These are phyloP conservation scores for Dermatemys mawii DNA, from an alignment of 2,113 vertebrate species.

Conservation along the genomic window DNA sequence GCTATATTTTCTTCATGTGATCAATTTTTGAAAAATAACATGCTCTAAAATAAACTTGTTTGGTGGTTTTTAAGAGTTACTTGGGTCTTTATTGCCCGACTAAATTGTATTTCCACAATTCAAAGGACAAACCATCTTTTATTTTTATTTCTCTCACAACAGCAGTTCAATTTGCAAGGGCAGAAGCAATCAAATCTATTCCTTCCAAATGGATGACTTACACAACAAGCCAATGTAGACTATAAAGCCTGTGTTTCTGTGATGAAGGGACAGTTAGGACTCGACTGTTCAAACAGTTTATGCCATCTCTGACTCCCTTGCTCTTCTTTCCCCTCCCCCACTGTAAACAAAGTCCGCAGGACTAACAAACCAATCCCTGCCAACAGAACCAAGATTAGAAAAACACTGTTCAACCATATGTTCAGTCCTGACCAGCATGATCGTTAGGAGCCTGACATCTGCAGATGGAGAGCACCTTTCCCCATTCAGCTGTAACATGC, in stretches of 20 bases:
- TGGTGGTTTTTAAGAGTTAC: not conserved
- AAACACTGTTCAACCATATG: constrained; percentile 58
- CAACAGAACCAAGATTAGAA: constrained; percentile 57
- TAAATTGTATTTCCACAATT: not conserved
- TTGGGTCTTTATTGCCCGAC: not conserved
- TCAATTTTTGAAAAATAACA: not conserved
- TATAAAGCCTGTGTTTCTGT: constrained; percentile 28
- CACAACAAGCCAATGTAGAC: not conserved
- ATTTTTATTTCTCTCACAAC: not conserved
- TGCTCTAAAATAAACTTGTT: not conserved
- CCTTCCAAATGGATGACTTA: constrained; percentile 19
- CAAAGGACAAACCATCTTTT: not conserved
- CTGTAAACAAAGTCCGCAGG: constrained; percentile 50
- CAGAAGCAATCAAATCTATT: constrained; percentile 30
- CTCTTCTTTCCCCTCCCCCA: constrained; percentile 4
- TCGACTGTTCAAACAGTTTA: constrained; percentile 16
- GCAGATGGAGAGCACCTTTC: constrained; percentile 44
- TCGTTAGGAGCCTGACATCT: constrained; percentile 44
- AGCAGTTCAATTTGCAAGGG: not conserved
- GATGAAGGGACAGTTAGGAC: constrained; percentile 20
- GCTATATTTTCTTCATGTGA: not conserved
- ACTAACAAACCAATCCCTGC: constrained; percentile 59
- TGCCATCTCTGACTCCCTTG: not conserved
- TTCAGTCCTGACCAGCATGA: constrained; percentile 42
- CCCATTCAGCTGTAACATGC: constrained; percentile 21